Percentiles rank a stretch among this genome's conserved stretches.
Evolutionary conservation across 2,888 invertebrate species (phyloP).

Genomic region (Tetragonisca angustula): DNA sequence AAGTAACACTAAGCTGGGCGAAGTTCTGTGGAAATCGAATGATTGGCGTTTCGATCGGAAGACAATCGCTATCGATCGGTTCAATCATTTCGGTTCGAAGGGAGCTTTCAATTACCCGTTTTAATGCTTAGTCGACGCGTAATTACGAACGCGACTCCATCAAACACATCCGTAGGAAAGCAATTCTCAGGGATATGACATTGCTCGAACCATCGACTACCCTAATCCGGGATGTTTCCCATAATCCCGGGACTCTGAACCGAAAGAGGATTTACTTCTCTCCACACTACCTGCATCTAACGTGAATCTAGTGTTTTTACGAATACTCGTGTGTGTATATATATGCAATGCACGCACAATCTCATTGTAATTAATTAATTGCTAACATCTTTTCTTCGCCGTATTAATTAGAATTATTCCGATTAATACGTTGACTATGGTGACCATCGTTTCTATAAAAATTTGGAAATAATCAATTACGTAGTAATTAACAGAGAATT

Average conservation of each 20-base stretch:
- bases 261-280: slow-evolving; percentile 53
- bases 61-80: slow-evolving; percentile 28
- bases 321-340: too few species aligned
- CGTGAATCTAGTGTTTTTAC: not conserved
- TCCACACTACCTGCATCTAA: slow-evolving; percentile 20
- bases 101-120: slow-evolving; percentile 34
- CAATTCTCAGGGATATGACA: slow-evolving; percentile 69
- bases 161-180: slow-evolving; percentile 63
- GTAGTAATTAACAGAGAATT: too few species aligned
- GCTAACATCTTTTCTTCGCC: not conserved
- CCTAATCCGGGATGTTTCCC: slow-evolving; percentile 71
- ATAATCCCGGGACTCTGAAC: slow-evolving; percentile 65
- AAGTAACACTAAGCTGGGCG: too few species aligned
- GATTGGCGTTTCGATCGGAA: slow-evolving; percentile 34
- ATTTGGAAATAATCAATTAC: too few species aligned
- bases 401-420: slow-evolving; percentile 13
- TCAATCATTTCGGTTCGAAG: slow-evolving; percentile 11
- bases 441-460: too few species aligned
- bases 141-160: slow-evolving; percentile 63
- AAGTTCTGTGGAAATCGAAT: not conserved
- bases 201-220: slow-evolving; percentile 54
- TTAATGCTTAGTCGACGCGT: slow-evolving; percentile 51
- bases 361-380: not conserved
- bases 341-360: too few species aligned
- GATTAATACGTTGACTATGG: not conserved